phyloP scores from a whole-genome alignment of 35 echinoderm and acorn worm species.

The Heliocidaris tuberculata region DNA sequence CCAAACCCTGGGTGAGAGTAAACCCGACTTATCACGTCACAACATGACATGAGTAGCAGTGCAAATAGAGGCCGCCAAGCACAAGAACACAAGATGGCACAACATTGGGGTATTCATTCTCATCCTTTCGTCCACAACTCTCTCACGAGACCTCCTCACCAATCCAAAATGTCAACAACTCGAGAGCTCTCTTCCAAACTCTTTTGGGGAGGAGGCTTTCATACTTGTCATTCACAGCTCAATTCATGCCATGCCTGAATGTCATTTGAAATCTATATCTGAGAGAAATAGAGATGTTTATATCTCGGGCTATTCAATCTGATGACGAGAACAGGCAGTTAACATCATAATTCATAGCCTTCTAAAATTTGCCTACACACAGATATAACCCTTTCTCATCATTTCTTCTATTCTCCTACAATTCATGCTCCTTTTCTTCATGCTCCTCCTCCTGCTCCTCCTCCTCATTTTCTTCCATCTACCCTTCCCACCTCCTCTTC shows the following conservation, averaged over 20 bases:
- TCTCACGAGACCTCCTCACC: conserved; percentile 15
- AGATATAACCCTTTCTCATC: not conserved
- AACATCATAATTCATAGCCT: not conserved
- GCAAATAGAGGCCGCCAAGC: conserved; percentile 16
- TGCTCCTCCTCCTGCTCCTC: no score
- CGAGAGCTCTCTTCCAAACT: not conserved
- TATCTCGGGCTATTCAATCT: not conserved
- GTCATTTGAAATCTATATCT: not conserved
- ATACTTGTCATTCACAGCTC: not conserved
- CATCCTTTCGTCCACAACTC: not conserved
- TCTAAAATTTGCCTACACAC: not conserved
- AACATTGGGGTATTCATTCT: conserved; percentile 1
- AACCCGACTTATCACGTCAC: conserved; percentile 39
- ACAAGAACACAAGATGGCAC: not conserved
- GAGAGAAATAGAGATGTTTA: not conserved
- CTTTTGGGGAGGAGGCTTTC: not conserved
- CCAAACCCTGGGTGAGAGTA: not conserved
- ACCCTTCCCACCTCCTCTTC: no score
- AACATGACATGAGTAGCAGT: conserved; percentile 15
- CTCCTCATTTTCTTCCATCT: no score
- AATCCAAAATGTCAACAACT: conserved; percentile 20
- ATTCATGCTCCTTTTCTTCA: no score
- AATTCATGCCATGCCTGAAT: not conserved
- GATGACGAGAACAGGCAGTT: not conserved
- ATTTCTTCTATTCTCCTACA: no score